Percentiles rank a stretch among this genome's conserved stretches.
Conservation (phyloP, 2,888 invertebrate genomes). For the Zaprionus obscuricornis region DNA sequence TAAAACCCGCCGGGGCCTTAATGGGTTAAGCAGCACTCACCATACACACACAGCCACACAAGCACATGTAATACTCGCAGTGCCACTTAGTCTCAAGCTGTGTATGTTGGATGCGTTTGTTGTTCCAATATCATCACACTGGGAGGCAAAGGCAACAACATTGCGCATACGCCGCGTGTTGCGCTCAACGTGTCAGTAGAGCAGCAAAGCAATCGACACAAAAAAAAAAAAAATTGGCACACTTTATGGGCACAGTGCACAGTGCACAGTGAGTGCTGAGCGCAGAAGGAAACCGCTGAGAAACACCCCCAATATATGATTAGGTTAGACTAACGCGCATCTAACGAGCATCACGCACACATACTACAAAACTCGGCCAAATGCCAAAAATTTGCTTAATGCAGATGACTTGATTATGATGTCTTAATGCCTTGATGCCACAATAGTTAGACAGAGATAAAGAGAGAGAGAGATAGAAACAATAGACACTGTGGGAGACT, state of each 20-base stretch:
- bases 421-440: conserved; percentile 5
- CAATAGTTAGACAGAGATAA: conserved; percentile 5
- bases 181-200: conserved; percentile 54
- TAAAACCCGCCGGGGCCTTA: conserved; percentile 62
- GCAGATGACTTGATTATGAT: conserved; percentile 76
- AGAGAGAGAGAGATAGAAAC: neutral
- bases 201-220: conserved; percentile 44
- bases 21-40: conserved; percentile 68
- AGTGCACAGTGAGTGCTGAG: neutral
- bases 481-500: neutral
- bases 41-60: conserved; percentile 9
- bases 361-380: conserved; percentile 73
- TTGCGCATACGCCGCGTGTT: conserved; percentile 71
- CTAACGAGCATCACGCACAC: conserved; percentile 67
- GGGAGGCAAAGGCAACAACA: conserved; percentile 71
- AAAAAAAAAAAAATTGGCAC: conserved; percentile 56
- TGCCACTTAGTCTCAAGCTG: conserved; percentile 72
- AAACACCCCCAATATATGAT: conserved; percentile 60
- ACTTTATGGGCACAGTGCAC: conserved; percentile 49
- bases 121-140: conserved; percentile 53
- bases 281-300: neutral
- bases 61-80: conserved; percentile 19
- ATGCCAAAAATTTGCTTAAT: conserved; percentile 69
- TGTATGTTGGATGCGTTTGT: conserved; percentile 43
- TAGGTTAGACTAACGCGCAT: conserved; percentile 43